Evolutionary conservation across 2,113 vertebrate genomes (phyloP), one percentile per base, ranked within the genome.

Genomic region (Clarias macrocephalus): DNA sequence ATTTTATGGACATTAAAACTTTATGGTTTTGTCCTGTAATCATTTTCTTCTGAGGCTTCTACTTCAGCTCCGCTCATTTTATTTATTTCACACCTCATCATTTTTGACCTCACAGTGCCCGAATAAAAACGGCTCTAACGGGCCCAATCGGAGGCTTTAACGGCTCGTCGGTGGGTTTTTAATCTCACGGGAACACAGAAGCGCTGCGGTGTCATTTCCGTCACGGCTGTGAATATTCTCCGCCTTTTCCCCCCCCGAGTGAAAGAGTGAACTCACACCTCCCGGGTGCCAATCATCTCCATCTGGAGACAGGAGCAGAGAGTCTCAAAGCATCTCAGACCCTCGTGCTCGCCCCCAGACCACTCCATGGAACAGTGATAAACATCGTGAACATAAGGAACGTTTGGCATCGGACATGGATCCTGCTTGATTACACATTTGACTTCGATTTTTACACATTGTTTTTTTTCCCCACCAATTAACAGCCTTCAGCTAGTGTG

Each of bases 151-250:
- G 88, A 72, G 37, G 65, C 10, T 89, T 60, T 84, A 85, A 66
- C 81, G 73, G 68, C 85, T 56, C 79, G 76, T 37, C 59, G 42
- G 28, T 42, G 57, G 65, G 70, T 42, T 42, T 72, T 48, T 42
- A 88, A 63, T 54, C 87, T 80, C 83, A 83, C 63, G 57, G 83
- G 72, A 82, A 84, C 59, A 42, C 86, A 79, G 62, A 70, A 65
- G 52, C 33, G 59, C 54, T 68, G 88, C 42, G 5, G 88, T 88
- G 89, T 89, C 86, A 90, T 83, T 87, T 86, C 85, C 88, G 56
- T 68, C 81, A 80, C 15, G 48, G 68, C 80, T 89, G 90, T 82
- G 82, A 89, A 88, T 80, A 86, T 42, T 28, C 84, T 2, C 70
- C 83, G 59, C 79, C 59, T 73, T 85, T 72, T 68, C 15, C 23